Conservation (phyloP, 2,888 invertebrate genomes). For the Drosophila falleni region DNA sequence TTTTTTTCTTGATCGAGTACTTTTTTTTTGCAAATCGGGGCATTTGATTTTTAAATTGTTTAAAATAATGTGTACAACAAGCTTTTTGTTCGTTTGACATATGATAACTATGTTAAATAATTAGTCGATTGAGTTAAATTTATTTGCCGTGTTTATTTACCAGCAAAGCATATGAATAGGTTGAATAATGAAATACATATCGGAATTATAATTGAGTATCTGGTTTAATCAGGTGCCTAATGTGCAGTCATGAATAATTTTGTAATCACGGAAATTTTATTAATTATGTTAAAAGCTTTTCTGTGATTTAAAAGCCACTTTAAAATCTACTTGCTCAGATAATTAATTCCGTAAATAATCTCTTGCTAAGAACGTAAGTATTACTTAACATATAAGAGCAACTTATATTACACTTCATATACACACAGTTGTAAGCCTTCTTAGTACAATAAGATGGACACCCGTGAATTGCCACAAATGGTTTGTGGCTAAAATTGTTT, state of each 20-base stretch:
- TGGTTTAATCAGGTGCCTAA: background rate
- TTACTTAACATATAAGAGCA: background rate
- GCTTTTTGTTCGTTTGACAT: constrained; percentile 6
- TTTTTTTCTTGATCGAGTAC: background rate
- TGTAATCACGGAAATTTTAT: background rate
- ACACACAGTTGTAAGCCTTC: constrained; percentile 9
- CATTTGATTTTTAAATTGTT: constrained; percentile 26
- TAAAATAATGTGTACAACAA: constrained; percentile 10
- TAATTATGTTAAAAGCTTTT: background rate
- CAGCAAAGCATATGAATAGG: no score
- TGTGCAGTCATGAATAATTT: background rate
- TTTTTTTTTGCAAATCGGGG: background rate
- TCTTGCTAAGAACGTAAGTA: background rate
- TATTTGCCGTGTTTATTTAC: background rate
- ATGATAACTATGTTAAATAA: background rate
- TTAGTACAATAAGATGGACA: constrained; percentile 11
- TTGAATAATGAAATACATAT: background rate
- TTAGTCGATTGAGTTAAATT: background rate
- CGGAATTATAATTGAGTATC: background rate
- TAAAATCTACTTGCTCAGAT: no score
- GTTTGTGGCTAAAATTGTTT: constrained; percentile 19
- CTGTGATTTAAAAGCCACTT: background rate
- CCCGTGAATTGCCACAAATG: constrained; percentile 8
- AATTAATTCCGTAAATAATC: background rate
- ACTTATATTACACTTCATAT: constrained; percentile 1